Base-by-base conservation (phyloP, 2,113 vertebrate genomes). In the Epinephelus fuscoguttatus region DNA sequence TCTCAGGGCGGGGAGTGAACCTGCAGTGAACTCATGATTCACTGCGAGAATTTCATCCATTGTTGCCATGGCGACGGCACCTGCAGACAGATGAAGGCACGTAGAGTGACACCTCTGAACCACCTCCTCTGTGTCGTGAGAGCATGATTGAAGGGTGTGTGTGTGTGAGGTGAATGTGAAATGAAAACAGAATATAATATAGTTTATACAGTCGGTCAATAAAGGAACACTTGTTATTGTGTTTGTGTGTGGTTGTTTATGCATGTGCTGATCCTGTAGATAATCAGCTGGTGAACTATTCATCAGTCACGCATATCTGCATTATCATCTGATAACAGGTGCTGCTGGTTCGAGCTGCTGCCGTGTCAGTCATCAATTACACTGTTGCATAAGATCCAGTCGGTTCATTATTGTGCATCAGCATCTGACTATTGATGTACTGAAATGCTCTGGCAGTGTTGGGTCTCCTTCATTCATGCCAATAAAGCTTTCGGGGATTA, bases 31-130 rank as follows among this genome's bases (percentile, higher is more conserved):
- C 27, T 78, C 82, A 60, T 89, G 70, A 90, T 40, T 91, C 80
- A 84, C 75, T 47, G 25, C 2, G 42, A 80, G 60, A 27, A 75
- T 52, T 84, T 80, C 72, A 82, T 82, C 76, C 45, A 2, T 19
- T 37, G 91, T 92, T 89, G 55, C 91, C 73, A 13, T 78, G 79
- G 83, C 62, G 88, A 92, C 91, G 19, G 40, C 80, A 88, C 80
- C 81, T 90, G 87, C 84, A 72, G 76, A 75, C 60, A 60, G 81
- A 85, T 55, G 50, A 84, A 75, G 75, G 74, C 52, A 0, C 57
- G 6, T 9, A 0, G 42, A 5, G 64, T 25, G 84, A 62, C 79
- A 73, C 75, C 88, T 86, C 79, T 27, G 80, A 53, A 47, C 21
- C 74, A 57, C 82, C 67, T 59, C 61, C 79, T 62, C 23, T 57